Percentiles rank a stretch among this genome's conserved stretches.
These are phyloP conservation scores for Cheilosia pagana DNA, from an alignment of 2,888 invertebrate genomes.

Conservation along the genomic window DNA sequence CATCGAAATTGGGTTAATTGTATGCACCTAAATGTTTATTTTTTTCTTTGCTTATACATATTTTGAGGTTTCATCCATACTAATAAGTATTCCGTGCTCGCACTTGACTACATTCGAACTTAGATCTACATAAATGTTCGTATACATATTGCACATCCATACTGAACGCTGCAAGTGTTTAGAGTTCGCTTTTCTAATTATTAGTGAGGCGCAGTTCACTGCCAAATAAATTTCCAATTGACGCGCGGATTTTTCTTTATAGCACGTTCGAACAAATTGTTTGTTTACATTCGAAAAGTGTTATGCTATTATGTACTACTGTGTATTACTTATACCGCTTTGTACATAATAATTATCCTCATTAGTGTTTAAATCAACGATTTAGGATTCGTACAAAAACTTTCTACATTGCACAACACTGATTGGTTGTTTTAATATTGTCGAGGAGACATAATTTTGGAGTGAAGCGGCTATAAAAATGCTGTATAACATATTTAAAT, in stretches of 20 bases:
- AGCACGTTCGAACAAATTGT: not conserved
- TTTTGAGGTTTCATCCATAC: not conserved
- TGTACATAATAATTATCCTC: no score
- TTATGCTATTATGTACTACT: not conserved
- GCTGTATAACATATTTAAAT: no score
- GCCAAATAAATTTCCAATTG: conserved; percentile 5
- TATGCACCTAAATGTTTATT: not conserved
- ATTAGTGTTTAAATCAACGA: no score
- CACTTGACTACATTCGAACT: conserved; percentile 5
- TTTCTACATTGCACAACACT: no score
- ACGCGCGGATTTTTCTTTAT: conserved; percentile 1
- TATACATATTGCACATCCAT: not conserved
- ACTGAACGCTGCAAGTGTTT: not conserved
- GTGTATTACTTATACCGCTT: not conserved
- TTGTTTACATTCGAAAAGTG: conserved; percentile 12
- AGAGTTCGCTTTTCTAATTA: no score
- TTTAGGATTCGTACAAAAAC: no score
- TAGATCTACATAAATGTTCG: not conserved
- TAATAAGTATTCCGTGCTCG: not conserved
- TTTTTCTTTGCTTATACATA: no score
- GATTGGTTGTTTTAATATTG: no score
- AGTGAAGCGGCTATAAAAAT: no score
- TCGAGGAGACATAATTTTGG: no score
- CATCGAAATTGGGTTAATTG: conserved; percentile 2
- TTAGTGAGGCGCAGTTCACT: not conserved